A percentile compares a stretch with the other conserved stretches of the same genome.
phyloP scores from a whole-genome alignment of 2,797 vertebrate species.

The Buphagus erythrorhynchus region DNA sequence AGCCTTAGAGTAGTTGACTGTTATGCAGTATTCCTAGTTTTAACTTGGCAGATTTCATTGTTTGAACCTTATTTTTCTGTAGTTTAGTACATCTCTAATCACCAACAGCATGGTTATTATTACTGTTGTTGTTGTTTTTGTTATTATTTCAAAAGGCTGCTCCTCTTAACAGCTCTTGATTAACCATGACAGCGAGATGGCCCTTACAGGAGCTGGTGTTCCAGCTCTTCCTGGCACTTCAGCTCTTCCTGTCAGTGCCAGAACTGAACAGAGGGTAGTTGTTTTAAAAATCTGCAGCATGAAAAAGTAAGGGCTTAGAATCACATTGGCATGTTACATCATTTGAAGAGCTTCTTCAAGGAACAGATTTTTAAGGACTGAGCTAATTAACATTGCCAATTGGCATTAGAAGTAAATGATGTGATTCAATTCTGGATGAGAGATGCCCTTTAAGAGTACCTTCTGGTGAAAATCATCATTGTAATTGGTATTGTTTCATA shows the following conservation, averaged over 20 bases:
- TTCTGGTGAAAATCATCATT: neutral
- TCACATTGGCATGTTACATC: neutral
- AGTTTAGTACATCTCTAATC: neutral
- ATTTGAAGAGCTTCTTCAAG: conserved; percentile 13
- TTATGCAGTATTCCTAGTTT: neutral
- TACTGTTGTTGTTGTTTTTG: neutral
- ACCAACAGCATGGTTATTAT: neutral
- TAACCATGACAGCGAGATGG: neutral
- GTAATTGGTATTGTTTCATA: neutral
- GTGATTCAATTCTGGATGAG: conserved; percentile 14
- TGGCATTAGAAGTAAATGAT: conserved; percentile 1
- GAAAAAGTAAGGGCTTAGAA: neutral
- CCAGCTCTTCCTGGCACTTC: neutral
- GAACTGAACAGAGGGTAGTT: neutral
- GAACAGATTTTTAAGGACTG: conserved; percentile 5
- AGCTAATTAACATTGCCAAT: conserved; percentile 28
- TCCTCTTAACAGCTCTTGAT: neutral
- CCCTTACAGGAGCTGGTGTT: neutral
- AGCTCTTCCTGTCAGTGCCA: neutral
- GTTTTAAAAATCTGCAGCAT: neutral
- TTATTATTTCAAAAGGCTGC: neutral
- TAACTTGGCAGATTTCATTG: neutral
- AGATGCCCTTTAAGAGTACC: neutral
- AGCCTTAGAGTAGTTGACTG: neutral
- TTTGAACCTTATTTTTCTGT: neutral